These are phyloP conservation scores for Columbina picui DNA, from an alignment of 2,113 vertebrate genomes.

Conservation along the genomic window DNA sequence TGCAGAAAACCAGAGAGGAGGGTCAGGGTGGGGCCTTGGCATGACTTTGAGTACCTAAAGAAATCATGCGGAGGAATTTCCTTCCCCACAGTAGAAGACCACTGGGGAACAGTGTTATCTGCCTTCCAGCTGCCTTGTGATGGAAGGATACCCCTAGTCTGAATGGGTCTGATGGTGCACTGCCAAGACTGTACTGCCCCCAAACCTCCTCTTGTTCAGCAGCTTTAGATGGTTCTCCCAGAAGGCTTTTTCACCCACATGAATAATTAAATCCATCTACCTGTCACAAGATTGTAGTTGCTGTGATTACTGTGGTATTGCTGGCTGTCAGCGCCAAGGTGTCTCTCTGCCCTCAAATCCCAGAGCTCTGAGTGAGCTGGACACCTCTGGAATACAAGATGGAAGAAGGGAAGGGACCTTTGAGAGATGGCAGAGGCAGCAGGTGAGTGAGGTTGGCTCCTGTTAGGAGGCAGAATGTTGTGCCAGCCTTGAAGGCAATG, in stretches of 20 bases:
- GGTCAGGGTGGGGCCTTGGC: background rate
- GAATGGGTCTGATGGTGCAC: background rate
- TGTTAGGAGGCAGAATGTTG: accelerated
- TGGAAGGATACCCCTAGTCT: background rate
- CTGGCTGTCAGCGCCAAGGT: background rate
- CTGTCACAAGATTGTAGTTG: background rate
- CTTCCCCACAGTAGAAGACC: background rate
- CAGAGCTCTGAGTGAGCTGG: background rate
- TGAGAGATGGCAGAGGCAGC: background rate
- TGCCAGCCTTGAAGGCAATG: background rate
- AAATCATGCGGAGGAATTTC: background rate
- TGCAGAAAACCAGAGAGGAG: background rate
- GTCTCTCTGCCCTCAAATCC: background rate
- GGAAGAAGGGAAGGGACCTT: background rate
- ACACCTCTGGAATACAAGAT: background rate
- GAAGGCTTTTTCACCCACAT: background rate
- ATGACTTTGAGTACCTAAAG: background rate
- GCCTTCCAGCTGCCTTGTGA: background rate
- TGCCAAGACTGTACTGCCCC: background rate
- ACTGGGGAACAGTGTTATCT: background rate
- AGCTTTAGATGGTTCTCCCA: background rate
- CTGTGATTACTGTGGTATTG: background rate
- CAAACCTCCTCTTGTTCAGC: background rate
- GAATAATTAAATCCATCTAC: background rate
- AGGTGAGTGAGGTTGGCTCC: accelerated